Base-by-base conservation (phyloP, 2,113 vertebrate genomes). In the Dromaius novaehollandiae region DNA sequence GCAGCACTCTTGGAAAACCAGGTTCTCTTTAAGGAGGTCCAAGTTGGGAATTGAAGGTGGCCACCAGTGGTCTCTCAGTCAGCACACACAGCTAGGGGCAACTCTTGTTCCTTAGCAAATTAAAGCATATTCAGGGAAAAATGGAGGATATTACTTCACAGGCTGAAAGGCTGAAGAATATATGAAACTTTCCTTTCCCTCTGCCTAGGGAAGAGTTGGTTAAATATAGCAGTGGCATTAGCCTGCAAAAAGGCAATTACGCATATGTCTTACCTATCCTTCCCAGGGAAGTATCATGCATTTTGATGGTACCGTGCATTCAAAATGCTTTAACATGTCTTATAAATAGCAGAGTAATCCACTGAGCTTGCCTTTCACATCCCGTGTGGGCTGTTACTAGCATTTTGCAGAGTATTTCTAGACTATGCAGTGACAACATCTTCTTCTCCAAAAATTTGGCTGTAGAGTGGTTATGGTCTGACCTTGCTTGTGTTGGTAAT, bases 1-100 rank as follows among this genome's bases (percentile, higher is more conserved):
- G 0, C 30, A 76, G 32, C 0, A 1, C 19, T 44, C 70, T 32
- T 21, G 25, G 16, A 55, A 64, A 80, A 80, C 9, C 1, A 2
- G 9, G 12, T 53, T 70, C 32, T 53, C 5, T 60, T 14, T 42
- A 42, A 24, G 14, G 34, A 38, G 20, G 7, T 56, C 36, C 40
- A 56, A 58, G n/a, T 30, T 26, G n/a, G 38, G 34, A 88, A 36
- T 25, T 79, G 46, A 53, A 61, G 30, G 36, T 36, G 6, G 8
- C 38, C 1, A 1, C 42, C 53, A 60, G 17, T 58, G n/a, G 13
- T 46, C 44, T 48, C 46, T 48, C 46, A 17, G 28, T 5, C 32
- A 71, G 36, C 38, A 63, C 38, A 36, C 16, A 32, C 12, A 20
- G 12, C 44, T 40, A 44, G 24, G 28, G 36, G 14, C 44, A 44